These are phyloP conservation scores for Rostratula benghalensis DNA, from an alignment of 2,113 vertebrate genomes.

Conservation along the genomic window DNA sequence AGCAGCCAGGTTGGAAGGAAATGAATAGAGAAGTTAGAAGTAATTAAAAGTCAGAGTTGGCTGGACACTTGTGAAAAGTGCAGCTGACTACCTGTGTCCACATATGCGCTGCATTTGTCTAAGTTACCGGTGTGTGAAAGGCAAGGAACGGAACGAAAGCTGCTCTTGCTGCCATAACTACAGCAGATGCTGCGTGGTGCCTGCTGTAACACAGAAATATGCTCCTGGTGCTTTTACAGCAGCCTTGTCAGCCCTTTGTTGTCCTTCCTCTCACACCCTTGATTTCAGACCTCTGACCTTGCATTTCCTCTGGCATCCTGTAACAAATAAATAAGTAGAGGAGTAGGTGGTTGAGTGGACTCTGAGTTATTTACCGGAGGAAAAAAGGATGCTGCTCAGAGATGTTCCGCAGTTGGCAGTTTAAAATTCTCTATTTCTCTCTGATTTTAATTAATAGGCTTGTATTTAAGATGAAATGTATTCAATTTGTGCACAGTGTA, in stretches of 20 bases:
- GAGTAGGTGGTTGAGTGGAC: not conserved
- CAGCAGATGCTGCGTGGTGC: slow-evolving; percentile 56
- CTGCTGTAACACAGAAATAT: slow-evolving; percentile 25
- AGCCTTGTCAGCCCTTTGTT: not conserved
- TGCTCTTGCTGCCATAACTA: slow-evolving; percentile 28
- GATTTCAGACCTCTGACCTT: not conserved
- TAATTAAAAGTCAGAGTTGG: slow-evolving; percentile 62
- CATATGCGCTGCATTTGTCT: slow-evolving; percentile 62
- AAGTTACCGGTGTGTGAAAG: slow-evolving; percentile 50
- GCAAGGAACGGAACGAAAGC: not conserved
- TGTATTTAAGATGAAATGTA: slow-evolving; percentile 41
- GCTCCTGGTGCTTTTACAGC: not conserved
- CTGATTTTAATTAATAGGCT: slow-evolving; percentile 58
- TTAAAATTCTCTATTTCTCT: slow-evolving; percentile 3
- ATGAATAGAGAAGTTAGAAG: slow-evolving; percentile 14
- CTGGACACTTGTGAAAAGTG: slow-evolving; percentile 45
- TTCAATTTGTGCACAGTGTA: slow-evolving; percentile 44
- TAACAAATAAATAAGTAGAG: not conserved
- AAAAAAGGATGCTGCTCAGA: not conserved
- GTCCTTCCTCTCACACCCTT: not conserved
- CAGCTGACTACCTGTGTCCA: slow-evolving; percentile 68
- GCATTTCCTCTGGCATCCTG: not conserved
- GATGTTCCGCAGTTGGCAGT: not conserved
- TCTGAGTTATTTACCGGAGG: not conserved
- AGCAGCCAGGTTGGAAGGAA: slow-evolving; percentile 29